Percentiles rank a stretch among this genome's conserved stretches.
These are phyloP conservation scores for Trachythela sp. DNA, from an alignment of 64 coral and sea anemone genomes.

Conservation along the genomic window DNA sequence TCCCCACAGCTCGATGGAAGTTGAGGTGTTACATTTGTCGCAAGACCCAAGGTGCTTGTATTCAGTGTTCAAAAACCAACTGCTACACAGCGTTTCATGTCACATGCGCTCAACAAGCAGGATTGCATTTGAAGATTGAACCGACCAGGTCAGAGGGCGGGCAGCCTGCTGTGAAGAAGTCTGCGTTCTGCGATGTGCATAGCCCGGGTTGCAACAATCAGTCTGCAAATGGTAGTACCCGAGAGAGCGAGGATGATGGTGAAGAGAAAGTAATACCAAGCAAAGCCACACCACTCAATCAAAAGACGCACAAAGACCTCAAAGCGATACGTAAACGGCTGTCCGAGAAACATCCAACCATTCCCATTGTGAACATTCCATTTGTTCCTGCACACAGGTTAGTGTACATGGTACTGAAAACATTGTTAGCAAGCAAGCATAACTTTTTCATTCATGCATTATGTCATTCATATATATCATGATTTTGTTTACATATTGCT, in stretches of 20 bases:
- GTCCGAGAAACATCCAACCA: constrained; percentile 87
- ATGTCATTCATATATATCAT: neutral
- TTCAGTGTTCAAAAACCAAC: constrained; percentile 98
- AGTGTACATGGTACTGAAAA: neutral
- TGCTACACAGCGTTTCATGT: constrained; percentile 99
- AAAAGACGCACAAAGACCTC: neutral
- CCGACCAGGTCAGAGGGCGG: constrained; percentile 86
- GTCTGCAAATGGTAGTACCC: constrained; percentile 4
- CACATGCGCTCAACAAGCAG: constrained; percentile 97
- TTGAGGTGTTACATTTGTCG: constrained; percentile 94
- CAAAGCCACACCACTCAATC: constrained; percentile 26
- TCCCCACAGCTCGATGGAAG: constrained; percentile 87
- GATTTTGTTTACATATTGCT: neutral
- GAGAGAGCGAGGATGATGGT: constrained; percentile 50
- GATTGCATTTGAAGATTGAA: constrained; percentile 98
- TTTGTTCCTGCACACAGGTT: constrained; percentile 98
- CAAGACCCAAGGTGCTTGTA: constrained; percentile 83
- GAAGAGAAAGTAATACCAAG: constrained; percentile 71
- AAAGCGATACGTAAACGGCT: constrained; percentile 77
- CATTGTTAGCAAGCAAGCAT: neutral
- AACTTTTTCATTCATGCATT: too few species aligned
- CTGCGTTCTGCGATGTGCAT: constrained; percentile 90
- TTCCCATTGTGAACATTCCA: constrained; percentile 98
- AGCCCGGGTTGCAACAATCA: constrained; percentile 43
- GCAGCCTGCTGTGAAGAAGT: constrained; percentile 82